These are phyloP conservation scores for Allochrocebus solatus DNA, from an alignment of 2,797 vertebrate species.

Conservation along the genomic window DNA sequence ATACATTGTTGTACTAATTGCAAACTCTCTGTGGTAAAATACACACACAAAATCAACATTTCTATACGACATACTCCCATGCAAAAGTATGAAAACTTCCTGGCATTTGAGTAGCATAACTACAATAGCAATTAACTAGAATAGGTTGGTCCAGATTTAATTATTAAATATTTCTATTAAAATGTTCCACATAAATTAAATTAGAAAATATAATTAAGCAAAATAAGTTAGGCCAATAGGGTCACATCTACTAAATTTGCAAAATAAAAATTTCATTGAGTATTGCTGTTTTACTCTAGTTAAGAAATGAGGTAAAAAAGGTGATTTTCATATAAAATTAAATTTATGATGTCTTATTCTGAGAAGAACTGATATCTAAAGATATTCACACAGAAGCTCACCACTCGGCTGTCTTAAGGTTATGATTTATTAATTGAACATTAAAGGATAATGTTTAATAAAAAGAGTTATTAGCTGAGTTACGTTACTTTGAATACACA, in stretches of 20 bases:
- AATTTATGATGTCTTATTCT: background rate
- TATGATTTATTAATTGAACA: background rate
- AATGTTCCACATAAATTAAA: background rate
- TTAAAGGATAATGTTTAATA: constrained; percentile 4
- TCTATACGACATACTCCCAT: background rate
- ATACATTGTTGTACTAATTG: background rate
- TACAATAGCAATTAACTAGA: background rate
- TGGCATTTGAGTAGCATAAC: background rate
- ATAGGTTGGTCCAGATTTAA: background rate
- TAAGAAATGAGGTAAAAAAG: background rate
- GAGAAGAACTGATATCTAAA: background rate
- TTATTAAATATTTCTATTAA: background rate
- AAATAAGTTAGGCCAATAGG: background rate
- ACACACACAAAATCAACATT: background rate
- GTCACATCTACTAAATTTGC: background rate
- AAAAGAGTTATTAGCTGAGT: background rate
- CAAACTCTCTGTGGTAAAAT: background rate
- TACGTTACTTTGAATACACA: background rate
- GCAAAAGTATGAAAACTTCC: background rate
- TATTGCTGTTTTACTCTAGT: background rate
- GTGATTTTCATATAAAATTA: background rate
- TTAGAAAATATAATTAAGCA: background rate
- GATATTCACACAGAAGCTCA: background rate
- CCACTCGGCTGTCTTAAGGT: background rate
- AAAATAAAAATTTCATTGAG: background rate